Conservation (phyloP, 2,888 invertebrate genomes). For the Pocota personata region DNA sequence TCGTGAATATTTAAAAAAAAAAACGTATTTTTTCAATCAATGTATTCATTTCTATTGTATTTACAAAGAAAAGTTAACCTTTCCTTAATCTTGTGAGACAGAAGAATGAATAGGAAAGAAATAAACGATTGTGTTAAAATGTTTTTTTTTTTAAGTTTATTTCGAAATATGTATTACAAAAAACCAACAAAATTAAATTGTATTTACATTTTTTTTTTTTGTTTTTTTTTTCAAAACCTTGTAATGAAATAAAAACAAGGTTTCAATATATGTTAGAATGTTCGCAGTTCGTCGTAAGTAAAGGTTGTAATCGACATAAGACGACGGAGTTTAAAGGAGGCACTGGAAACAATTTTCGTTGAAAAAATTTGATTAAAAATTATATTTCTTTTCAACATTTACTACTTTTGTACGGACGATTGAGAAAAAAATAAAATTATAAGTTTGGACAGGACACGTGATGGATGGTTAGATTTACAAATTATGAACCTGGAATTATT, state of each 20-base stretch:
- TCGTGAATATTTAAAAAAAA: slow-evolving; percentile 44
- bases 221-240: neutral
- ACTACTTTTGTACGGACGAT: slow-evolving; percentile 14
- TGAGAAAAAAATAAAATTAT: neutral
- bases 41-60: slow-evolving; percentile 53
- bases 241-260: neutral
- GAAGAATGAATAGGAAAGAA: neutral
- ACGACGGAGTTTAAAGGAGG: slow-evolving; percentile 52
- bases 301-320: slow-evolving; percentile 47
- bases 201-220: slow-evolving; percentile 37
- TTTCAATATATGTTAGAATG: slow-evolving; percentile 36
- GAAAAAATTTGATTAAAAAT: slow-evolving; percentile 1
- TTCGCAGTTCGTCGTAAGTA: slow-evolving; percentile 53
- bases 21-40: neutral
- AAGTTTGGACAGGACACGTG: neutral
- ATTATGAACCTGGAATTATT: neutral
- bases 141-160: slow-evolving; percentile 9
- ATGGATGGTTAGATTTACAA: slow-evolving; percentile 4
- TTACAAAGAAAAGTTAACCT: slow-evolving; percentile 47
- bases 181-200: neutral
- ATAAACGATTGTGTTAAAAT: slow-evolving; percentile 19
- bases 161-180: slow-evolving; percentile 29
- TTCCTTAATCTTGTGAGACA: neutral
- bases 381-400: neutral
- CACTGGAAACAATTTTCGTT: slow-evolving; percentile 45